Conservation (phyloP, 2,113 vertebrate species). For the Tetrax tetrax region DNA sequence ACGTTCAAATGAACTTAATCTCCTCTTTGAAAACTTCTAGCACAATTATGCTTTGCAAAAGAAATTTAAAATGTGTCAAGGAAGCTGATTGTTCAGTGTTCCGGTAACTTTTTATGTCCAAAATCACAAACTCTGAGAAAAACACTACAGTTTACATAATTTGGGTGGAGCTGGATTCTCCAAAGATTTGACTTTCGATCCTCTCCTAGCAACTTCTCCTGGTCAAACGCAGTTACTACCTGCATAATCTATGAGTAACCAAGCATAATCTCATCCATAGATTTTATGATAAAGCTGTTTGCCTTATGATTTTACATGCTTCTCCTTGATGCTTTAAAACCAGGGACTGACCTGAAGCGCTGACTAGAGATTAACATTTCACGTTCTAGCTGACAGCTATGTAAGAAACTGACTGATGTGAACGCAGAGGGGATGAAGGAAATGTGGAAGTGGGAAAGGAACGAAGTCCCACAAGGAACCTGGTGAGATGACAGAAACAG, state of each 20-base stretch:
- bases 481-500: background rate
- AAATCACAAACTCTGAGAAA: background rate
- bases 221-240: background rate
- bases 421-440: background rate
- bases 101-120: background rate
- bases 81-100: background rate
- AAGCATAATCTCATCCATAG: background rate
- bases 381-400: background rate
- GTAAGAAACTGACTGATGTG: background rate
- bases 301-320: background rate
- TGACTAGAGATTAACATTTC: background rate
- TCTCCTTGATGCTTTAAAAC: background rate
- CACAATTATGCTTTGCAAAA: background rate
- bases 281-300: background rate
- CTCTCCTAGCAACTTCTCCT: background rate
- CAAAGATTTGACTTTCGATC: background rate
- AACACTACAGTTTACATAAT: background rate
- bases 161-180: background rate
- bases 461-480: background rate
- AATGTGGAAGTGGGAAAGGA: background rate
- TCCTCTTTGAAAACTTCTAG: background rate
- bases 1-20: background rate
- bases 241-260: background rate
- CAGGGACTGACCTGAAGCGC: background rate
- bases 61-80: background rate